Base-by-base conservation (phyloP, 2,888 invertebrate genomes). In the Hemistola chrysoprasaria region DNA sequence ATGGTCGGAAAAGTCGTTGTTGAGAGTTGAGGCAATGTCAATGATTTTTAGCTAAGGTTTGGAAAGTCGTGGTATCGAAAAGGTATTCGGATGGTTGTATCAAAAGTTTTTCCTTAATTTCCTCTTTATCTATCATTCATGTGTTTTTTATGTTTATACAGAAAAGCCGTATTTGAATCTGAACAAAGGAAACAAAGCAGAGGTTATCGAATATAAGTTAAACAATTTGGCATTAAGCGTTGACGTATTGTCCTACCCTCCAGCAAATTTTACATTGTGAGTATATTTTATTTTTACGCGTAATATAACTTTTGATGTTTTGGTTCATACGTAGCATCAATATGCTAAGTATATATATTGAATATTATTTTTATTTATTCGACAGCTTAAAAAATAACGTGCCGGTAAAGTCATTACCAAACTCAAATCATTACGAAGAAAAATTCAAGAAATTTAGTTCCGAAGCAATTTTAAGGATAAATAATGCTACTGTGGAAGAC, bases 231-330 rank as follows among this genome's bases (percentile, higher is more conserved):
- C 24, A 10, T 23, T 71, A 8, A 28, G 24, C 10, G 43, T 56
- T 16, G 43, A 35, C 5, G 42, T 76, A 6, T n/a, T 47, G 0
- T 66, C 65, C 2, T 73, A 80, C 42, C 81, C 81, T 1, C 40
- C 34, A 5, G 62, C 71, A 0, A 52, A 37, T 7, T 60, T 55
- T 39, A 36, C 47, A 21, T 54, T 68, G 78, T 79, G 60, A 73
- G 78, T 76, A 60, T n/a, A n/a, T n/a, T n/a, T n/a, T n/a, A n/a
- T n/a, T n/a, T n/a, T n/a, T n/a, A n/a, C n/a, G n/a, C n/a, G n/a
- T n/a, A n/a, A n/a, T n/a, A n/a, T n/a, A n/a, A n/a, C n/a, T n/a
- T n/a, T n/a, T n/a, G n/a, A n/a, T n/a, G n/a, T n/a, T n/a, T n/a
- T n/a, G n/a, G n/a, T n/a, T n/a, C n/a, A n/a, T n/a, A n/a, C n/a